phyloP scores from a whole-genome alignment of 2,797 vertebrate genomes.

The Lates japonicus region DNA sequence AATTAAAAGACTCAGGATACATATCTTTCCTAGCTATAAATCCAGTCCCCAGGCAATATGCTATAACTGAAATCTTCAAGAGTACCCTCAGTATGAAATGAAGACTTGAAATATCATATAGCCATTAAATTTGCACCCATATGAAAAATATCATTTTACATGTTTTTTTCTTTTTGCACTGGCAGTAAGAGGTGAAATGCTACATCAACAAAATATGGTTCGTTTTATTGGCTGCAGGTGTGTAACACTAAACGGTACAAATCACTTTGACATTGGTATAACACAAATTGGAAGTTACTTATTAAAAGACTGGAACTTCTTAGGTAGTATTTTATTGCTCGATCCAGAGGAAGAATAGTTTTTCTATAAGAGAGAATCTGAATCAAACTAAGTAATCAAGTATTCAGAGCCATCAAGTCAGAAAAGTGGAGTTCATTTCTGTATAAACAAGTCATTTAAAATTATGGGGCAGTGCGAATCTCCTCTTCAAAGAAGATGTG shows the following conservation, averaged over 20 bases:
- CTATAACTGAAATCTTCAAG: slow-evolving; percentile 30
- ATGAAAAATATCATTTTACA: not conserved
- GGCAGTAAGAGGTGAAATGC: slow-evolving; percentile 8
- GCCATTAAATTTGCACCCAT: slow-evolving; percentile 11
- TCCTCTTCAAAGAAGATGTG: slow-evolving; percentile 61
- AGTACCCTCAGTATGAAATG: slow-evolving; percentile 24
- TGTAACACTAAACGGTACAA: slow-evolving; percentile 1
- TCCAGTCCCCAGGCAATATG: slow-evolving; percentile 18
- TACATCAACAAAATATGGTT: slow-evolving; percentile 17
- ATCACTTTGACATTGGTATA: not conserved
- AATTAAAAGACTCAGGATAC: slow-evolving; percentile 4
- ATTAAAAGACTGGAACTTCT: slow-evolving; percentile 17
- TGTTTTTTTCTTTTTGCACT: not conserved
- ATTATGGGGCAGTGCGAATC: slow-evolving; percentile 71
- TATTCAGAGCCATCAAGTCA: slow-evolving; percentile 53
- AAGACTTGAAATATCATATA: slow-evolving; percentile 33
- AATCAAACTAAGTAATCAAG: slow-evolving; percentile 50
- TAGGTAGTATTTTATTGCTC: not conserved
- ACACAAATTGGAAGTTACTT: slow-evolving; percentile 9
- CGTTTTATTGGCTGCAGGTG: slow-evolving; percentile 22
- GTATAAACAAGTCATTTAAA: slow-evolving; percentile 72
- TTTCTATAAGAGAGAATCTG: slow-evolving; percentile 22
- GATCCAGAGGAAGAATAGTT: slow-evolving; percentile 27
- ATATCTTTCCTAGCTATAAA: slow-evolving; percentile 18
- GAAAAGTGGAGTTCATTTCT: slow-evolving; percentile 67